Percentiles rank a stretch among this genome's conserved stretches.
phyloP scores from a whole-genome alignment of 1,140 invertebrate genomes.

The Thaumatotibia leucotreta region DNA sequence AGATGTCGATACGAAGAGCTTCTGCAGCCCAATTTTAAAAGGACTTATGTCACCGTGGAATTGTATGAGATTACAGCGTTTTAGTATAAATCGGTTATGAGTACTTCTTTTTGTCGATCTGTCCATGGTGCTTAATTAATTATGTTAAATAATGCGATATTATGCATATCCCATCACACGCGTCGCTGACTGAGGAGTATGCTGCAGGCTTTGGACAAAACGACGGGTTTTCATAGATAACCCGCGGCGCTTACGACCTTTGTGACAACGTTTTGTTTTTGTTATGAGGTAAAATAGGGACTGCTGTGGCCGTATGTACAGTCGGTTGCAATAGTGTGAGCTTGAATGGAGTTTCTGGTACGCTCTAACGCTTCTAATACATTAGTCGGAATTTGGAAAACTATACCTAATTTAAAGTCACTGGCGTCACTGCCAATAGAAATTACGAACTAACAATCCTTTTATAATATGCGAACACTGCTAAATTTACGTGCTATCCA shows the following conservation, averaged over 20 bases:
- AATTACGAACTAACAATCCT: too few species aligned
- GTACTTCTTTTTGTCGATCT: constrained; percentile 57
- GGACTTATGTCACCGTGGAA: background rate
- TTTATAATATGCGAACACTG: too few species aligned
- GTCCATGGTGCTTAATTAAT: constrained; percentile 65
- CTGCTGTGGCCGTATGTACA: background rate
- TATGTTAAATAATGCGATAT: constrained; percentile 71
- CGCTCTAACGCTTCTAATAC: background rate
- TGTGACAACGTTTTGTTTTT: background rate
- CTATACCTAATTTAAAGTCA: too few species aligned
- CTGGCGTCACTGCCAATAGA: too few species aligned
- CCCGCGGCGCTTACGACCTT: background rate
- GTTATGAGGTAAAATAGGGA: background rate
- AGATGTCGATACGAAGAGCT: constrained; percentile 53
- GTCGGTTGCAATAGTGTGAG: background rate
- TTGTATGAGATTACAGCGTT: background rate
- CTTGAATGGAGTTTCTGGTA: background rate
- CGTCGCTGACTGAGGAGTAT: constrained; percentile 26
- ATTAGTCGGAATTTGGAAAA: background rate
- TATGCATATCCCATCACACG: constrained; percentile 68
- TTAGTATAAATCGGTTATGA: constrained; percentile 8
- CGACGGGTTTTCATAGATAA: background rate
- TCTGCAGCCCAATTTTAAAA: background rate
- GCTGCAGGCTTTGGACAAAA: background rate
- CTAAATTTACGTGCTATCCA: too few species aligned